A percentile compares a stretch with the other conserved stretches of the same genome.
Conservation (phyloP, 2,113 vertebrate species). For the Sebastes fasciatus region DNA sequence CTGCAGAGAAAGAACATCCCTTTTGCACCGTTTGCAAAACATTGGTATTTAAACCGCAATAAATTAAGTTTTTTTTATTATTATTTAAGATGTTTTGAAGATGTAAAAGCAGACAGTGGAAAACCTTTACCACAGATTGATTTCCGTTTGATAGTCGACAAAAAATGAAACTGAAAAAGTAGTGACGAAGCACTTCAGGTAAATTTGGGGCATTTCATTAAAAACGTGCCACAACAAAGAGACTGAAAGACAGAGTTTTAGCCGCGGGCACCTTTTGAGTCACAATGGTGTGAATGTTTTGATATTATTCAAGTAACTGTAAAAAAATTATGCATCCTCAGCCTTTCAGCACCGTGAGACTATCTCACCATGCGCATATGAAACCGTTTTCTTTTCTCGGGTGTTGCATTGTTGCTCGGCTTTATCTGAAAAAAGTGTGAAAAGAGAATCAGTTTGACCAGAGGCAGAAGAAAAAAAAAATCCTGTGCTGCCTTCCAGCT, state of each 20-base stretch:
- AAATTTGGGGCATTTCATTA: slow-evolving; percentile 88
- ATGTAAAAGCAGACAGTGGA: slow-evolving; percentile 32
- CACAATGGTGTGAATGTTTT: slow-evolving; percentile 84
- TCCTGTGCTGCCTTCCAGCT: slow-evolving; percentile 13
- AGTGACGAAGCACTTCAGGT: slow-evolving; percentile 85
- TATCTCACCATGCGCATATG: slow-evolving; percentile 38
- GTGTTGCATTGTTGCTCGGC: not conserved
- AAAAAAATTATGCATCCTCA: slow-evolving; percentile 66
- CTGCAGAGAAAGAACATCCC: not conserved
- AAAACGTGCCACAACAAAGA: slow-evolving; percentile 87
- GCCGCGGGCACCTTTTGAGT: slow-evolving; percentile 85
- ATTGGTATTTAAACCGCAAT: not conserved
- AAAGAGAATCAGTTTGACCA: slow-evolving; percentile 44
- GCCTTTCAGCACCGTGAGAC: slow-evolving; percentile 61
- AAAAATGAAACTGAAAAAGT: slow-evolving; percentile 84
- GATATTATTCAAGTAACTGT: slow-evolving; percentile 89
- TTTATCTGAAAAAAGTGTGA: slow-evolving; percentile 21
- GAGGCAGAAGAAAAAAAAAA: slow-evolving; percentile 11
- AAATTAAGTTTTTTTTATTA: not conserved
- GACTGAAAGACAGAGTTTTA: slow-evolving; percentile 79
- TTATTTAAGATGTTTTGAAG: not conserved
- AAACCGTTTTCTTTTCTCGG: slow-evolving; percentile 36
- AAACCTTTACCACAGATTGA: slow-evolving; percentile 28
- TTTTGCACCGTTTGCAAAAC: not conserved
- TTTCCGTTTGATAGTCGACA: slow-evolving; percentile 77